Evolutionary conservation across 2,797 vertebrate species (phyloP).

Genomic region (Pseudochromis fuscus): DNA sequence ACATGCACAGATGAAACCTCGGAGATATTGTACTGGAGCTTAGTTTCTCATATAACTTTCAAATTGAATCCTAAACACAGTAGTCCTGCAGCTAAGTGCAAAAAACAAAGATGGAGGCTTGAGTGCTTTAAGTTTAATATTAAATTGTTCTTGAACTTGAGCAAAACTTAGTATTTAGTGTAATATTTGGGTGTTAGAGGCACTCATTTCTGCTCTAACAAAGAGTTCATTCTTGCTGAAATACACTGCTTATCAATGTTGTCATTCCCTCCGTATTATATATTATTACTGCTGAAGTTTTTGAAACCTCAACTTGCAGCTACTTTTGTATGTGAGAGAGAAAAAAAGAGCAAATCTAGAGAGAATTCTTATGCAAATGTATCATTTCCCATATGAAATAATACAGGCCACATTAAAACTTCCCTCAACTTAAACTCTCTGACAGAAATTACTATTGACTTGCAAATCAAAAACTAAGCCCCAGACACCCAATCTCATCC

Average conservation of each 20-base stretch:
- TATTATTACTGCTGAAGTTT: slow-evolving; percentile 46
- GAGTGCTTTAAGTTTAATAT: no score
- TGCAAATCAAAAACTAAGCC: slow-evolving; percentile 78
- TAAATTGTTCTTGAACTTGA: slow-evolving; percentile 18
- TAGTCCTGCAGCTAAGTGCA: neutral
- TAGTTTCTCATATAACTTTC: neutral
- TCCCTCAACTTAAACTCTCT: slow-evolving; percentile 70
- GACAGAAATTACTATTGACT: slow-evolving; percentile 77
- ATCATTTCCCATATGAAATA: slow-evolving; percentile 66
- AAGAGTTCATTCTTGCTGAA: slow-evolving; percentile 12
- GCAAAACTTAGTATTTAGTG: slow-evolving; percentile 12
- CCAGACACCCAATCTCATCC: slow-evolving; percentile 67
- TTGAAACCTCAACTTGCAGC: slow-evolving; percentile 31
- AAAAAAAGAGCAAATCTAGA: slow-evolving; percentile 39
- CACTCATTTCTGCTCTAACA: neutral
- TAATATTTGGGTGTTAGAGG: slow-evolving; percentile 18
- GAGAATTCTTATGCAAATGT: slow-evolving; percentile 71
- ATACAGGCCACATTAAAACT: slow-evolving; percentile 74
- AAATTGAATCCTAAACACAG: neutral
- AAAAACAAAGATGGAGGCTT: slow-evolving; percentile 3
- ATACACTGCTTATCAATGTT: slow-evolving; percentile 26
- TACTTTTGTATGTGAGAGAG: slow-evolving; percentile 28
- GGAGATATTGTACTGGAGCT: neutral
- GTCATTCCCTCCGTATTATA: slow-evolving; percentile 25
- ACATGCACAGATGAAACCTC: no score